A percentile compares a stretch with the other conserved stretches of the same genome.
Evolutionary conservation across 1,140 invertebrate species (phyloP).

Genomic region (Drosophila ananassae): DNA sequence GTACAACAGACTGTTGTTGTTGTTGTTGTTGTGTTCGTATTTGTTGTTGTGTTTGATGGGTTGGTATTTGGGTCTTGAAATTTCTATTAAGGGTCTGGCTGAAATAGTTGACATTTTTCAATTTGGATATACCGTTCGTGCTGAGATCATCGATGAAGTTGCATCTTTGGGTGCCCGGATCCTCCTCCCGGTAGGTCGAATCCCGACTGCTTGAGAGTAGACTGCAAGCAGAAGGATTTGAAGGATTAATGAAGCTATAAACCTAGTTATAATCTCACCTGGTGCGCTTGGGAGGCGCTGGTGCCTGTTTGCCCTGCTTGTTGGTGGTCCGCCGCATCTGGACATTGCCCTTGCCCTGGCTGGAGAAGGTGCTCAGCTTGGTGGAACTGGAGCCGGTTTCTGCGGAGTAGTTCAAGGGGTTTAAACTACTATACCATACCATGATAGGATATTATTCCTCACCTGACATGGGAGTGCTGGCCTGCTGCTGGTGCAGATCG

Average conservation of each 20-base stretch:
- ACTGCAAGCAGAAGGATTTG: constrained; percentile 84
- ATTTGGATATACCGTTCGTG: constrained; percentile 76
- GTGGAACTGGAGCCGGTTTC: constrained; percentile 86
- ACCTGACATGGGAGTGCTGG: constrained; percentile 83
- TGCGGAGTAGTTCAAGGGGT: constrained; percentile 35
- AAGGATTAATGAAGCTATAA: neutral
- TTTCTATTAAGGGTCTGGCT: constrained; percentile 80
- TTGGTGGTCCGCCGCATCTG: constrained; percentile 94
- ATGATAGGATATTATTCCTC: neutral
- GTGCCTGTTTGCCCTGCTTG: constrained; percentile 96
- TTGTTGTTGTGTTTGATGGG: constrained; percentile 66
- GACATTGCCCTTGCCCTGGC: constrained; percentile 87
- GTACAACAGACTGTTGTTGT: constrained; percentile 58
- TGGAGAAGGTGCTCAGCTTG: constrained; percentile 88
- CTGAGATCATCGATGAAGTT: constrained; percentile 39
- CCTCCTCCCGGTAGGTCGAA: constrained; percentile 83
- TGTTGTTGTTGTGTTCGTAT: constrained; percentile 71
- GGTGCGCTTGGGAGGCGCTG: constrained; percentile 96
- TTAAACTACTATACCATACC: neutral
- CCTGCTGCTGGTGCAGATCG: constrained; percentile 69
- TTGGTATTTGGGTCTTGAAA: constrained; percentile 81
- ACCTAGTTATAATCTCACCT: constrained; percentile 85
- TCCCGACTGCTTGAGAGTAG: constrained; percentile 89
- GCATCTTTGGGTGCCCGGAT: constrained; percentile 53
- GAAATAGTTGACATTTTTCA: constrained; percentile 61